Percentiles rank a stretch among this genome's conserved stretches.
phyloP scores from a whole-genome alignment of 2,113 vertebrate species.

The Ciconia maguari region DNA sequence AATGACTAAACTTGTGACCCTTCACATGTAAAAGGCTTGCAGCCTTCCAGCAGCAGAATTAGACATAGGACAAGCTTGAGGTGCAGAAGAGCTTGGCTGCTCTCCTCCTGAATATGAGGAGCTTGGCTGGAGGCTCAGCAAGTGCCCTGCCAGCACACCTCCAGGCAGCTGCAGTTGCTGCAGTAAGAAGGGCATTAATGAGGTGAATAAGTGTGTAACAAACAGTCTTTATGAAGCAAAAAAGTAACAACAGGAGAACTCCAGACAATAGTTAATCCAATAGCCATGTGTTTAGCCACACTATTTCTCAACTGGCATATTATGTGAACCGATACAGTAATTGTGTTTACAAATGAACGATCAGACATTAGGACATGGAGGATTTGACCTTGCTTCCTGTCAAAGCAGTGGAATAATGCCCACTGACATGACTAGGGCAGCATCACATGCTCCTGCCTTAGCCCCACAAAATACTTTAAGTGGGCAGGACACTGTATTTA shows the following conservation, averaged over 20 bases:
- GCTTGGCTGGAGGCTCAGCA: background rate
- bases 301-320: background rate
- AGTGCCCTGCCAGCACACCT: too few species aligned
- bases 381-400: background rate
- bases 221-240: background rate
- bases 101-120: background rate
- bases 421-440: background rate
- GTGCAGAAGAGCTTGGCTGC: background rate
- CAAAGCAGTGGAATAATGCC: background rate
- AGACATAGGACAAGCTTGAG: background rate
- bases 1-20: background rate
- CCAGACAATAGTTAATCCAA: background rate
- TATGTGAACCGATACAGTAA: background rate
- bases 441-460: background rate
- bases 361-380: background rate
- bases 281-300: background rate
- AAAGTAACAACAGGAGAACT: background rate
- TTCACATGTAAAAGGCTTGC: background rate
- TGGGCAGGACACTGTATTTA: background rate
- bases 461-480: background rate
- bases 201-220: background rate
- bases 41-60: background rate
- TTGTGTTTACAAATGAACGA: background rate
- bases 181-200: background rate
- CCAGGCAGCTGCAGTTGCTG: accelerated